phyloP scores from a whole-genome alignment of 2,113 vertebrate genomes.

The Oreamnos americanus region DNA sequence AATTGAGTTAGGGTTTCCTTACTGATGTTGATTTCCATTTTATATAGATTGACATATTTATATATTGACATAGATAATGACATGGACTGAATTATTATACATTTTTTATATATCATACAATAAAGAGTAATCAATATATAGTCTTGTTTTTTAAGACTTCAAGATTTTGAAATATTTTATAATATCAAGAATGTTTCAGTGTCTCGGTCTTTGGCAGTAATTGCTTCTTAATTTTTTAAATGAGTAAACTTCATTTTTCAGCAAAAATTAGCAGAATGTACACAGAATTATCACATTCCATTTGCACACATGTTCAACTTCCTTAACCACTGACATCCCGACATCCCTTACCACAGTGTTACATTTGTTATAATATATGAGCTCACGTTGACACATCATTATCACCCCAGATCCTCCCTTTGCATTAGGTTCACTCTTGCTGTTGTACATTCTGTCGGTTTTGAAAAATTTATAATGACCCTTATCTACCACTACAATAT shows the following conservation, averaged over 20 bases:
- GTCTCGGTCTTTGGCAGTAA: not conserved
- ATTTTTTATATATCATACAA: not conserved
- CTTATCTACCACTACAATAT: not conserved
- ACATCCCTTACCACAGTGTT: too few species aligned
- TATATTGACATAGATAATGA: not conserved
- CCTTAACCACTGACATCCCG: rapidly evolving
- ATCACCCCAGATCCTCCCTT: not conserved
- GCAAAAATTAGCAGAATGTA: not conserved
- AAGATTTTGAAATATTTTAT: not conserved
- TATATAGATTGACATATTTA: not conserved
- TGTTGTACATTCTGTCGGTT: not conserved
- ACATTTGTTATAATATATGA: not conserved
- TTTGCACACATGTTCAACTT: not conserved
- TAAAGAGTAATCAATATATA: not conserved
- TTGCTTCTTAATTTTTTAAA: not conserved
- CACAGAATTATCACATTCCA: not conserved
- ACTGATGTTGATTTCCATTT: not conserved
- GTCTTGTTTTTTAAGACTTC: not conserved
- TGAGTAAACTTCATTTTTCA: not conserved
- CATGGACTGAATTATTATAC: not conserved
- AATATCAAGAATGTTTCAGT: not conserved
- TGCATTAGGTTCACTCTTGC: not conserved
- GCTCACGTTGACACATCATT: not conserved
- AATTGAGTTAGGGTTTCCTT: not conserved
- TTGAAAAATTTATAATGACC: not conserved